Conservation (phyloP, 2,888 invertebrate genomes). For the Eledone cirrhosa region DNA sequence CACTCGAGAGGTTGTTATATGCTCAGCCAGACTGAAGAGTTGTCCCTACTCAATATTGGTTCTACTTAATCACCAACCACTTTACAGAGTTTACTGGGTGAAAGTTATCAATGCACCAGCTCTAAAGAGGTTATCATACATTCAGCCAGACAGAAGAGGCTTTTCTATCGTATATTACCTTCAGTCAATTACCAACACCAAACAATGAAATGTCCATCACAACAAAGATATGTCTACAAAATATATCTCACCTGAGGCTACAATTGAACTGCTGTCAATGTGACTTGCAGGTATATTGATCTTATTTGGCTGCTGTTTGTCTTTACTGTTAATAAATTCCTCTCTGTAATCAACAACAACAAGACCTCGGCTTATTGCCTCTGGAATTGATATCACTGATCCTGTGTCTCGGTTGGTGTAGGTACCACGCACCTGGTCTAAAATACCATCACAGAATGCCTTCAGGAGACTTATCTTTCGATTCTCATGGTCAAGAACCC, state of each 20-base stretch:
- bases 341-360: constrained; percentile 53
- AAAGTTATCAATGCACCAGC: too few relatives aligned
- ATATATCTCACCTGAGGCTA: background rate
- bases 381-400: constrained; percentile 59
- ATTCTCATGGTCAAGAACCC: constrained; percentile 60
- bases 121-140: too few relatives aligned
- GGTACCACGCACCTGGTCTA: constrained; percentile 58
- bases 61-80: too few relatives aligned
- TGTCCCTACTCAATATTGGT: too few relatives aligned
- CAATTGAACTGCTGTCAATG: background rate
- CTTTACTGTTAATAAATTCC: background rate
- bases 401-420: constrained; percentile 59
- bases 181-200: too few relatives aligned
- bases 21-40: too few relatives aligned
- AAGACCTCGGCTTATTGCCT: constrained; percentile 62
- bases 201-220: too few relatives aligned
- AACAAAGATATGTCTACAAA: too few relatives aligned
- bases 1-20: too few relatives aligned
- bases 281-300: background rate
- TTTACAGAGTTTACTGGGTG: too few relatives aligned
- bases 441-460: constrained; percentile 58
- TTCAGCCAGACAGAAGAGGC: too few relatives aligned
- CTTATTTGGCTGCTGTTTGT: background rate
- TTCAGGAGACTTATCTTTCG: constrained; percentile 58
- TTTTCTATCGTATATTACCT: too few relatives aligned